Evolutionary conservation across 1,140 invertebrate genomes (phyloP).

Genomic region (Plutomurus gul): DNA sequence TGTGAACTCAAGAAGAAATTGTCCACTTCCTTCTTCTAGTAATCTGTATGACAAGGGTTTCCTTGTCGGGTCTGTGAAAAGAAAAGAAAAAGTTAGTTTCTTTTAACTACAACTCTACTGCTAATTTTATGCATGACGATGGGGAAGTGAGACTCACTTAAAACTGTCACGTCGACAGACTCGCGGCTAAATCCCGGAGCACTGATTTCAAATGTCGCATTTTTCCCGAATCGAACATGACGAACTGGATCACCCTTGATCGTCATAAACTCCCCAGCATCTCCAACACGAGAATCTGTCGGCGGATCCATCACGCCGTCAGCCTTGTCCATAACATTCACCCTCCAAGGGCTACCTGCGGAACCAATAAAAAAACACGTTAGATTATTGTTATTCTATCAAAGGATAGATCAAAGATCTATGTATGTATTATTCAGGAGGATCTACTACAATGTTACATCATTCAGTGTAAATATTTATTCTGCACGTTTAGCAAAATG

Average conservation of each 20-base stretch:
- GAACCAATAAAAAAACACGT: slow-evolving; percentile 53
- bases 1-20: slow-evolving; percentile 85
- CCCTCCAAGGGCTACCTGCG: slow-evolving; percentile 86
- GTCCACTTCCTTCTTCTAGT: slow-evolving; percentile 73
- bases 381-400: background rate
- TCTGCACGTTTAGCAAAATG: too few species aligned
- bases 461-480: background rate
- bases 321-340: slow-evolving; percentile 74
- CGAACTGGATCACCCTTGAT: slow-evolving; percentile 75
- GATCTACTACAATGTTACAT: background rate
- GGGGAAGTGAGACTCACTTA: slow-evolving; percentile 56
- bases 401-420: background rate
- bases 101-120: too few species aligned
- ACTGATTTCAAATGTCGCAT: slow-evolving; percentile 81
- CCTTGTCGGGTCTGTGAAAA: slow-evolving; percentile 67
- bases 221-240: slow-evolving; percentile 81
- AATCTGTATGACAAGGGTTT: slow-evolving; percentile 70
- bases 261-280: slow-evolving; percentile 48
- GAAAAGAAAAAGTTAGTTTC: background rate
- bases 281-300: slow-evolving; percentile 35
- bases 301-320: slow-evolving; percentile 42
- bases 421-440: background rate
- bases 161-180: slow-evolving; percentile 64
- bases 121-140: background rate
- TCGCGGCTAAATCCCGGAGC: slow-evolving; percentile 69